Base-by-base conservation (phyloP, 2,797 vertebrate species). In the Tauraco hartlaubi region DNA sequence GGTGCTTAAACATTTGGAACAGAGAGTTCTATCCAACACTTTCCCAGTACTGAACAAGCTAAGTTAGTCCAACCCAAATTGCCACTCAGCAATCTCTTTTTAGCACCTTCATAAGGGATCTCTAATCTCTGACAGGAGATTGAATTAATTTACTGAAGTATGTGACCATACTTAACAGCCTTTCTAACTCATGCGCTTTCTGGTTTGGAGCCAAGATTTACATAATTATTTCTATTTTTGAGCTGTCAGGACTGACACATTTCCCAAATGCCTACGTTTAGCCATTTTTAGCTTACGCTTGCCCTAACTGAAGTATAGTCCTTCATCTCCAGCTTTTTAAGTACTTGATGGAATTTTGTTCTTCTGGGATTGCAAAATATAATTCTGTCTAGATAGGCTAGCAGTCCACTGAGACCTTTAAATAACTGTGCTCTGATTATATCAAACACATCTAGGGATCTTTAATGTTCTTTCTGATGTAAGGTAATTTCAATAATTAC, bases 221-320 rank as follows among this genome's bases (percentile, higher is more conserved):
- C 96, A 97, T 97, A 97, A 97, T 97, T 96, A 96, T 92, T 93
- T 94, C 96, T 97, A 96, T 95, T 97, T 97, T 97, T 96, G 74
- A 96, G 72, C 74, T 85, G 58, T 93, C 81, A 90, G 76, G 86
- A 74, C 79, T 95, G 95, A 95, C 93, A 95, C 51, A 85, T 95
- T 93, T 94, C 91, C 91, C 85, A 82, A 62, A 87, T 88, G 77
- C 91, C 85, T 90, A 67, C 13, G 0, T 95, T 90, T 59, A 94
- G 79, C 58, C 95, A 86, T 92, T 95, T 96, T 94, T 96, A 95
- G 86, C 88, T 87, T 79, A 76, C 48, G 23, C 33, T 95, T 96
- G 67, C 84, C 88, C 79, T 88, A 68, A 74, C 75, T 95, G 82
- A 92, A 94, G 62, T 63, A 39, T 5, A 95, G 90, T 73, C 79